Evolutionary conservation across 2,888 invertebrate genomes (phyloP), one percentile per base, ranked within the genome.

Genomic region (Nemotelus nigrinus): DNA sequence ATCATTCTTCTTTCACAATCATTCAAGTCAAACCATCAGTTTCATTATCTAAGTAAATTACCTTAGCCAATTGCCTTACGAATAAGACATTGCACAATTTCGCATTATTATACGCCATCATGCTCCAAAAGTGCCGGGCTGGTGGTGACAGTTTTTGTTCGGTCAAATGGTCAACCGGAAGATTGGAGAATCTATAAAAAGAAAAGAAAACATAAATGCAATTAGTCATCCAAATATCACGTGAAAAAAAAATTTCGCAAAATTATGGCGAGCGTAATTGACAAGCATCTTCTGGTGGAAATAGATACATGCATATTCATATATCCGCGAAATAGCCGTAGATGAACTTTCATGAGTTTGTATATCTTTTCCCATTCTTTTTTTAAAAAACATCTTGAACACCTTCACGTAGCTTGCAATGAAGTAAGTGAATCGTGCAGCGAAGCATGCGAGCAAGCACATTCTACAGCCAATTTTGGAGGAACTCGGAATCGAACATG

Each of bases 51-150:
- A 25, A 25, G 25, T 25, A 25, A 25, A 44, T 83, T 84, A 89
- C 88, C 82, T 90, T 90, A 71, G 94, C 92, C 76, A 97, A 88
- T 86, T 95, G 94, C 83, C 92, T 90, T 6, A 93, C 93, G 83
- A 96, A 94, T 41, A 97, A 88, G 71, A 97, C 89, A 87, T 96
- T 96, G 84, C 94, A 96, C 55, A 98, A 87, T 87, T 98, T 98
- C 0, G 94, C 93, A 87, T 96, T 92, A 84, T 97, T 97, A 86
- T 98, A 98, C 0, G 96, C 95, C 88, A 91, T 91, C 91, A 97
- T 93, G 77, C 93, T 90, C 88, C 93, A 93, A 86, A 93, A 97
- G 79, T 91, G 90, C 25, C 91, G 89, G 10, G 89, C 88, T 0
- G 91, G 89, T 70, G 94, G 93, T 2, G 95, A 93, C 76, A 97